phyloP scores from a whole-genome alignment of 2,113 vertebrate species.

The Catharus bicknelli region DNA sequence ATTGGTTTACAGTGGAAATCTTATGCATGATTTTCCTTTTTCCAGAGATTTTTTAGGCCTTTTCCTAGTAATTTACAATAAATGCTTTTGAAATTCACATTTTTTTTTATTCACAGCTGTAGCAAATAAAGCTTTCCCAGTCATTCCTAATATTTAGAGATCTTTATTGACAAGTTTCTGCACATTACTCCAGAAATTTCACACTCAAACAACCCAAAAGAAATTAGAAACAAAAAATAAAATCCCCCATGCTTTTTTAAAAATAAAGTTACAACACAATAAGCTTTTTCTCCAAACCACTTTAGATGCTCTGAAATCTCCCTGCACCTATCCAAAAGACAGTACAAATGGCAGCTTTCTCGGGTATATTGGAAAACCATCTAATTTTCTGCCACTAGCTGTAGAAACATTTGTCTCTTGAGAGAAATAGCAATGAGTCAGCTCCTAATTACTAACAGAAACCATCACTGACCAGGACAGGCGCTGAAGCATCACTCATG shows the following conservation, averaged over 20 bases:
- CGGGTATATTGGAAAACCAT: background rate
- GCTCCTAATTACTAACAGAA: constrained; percentile 19
- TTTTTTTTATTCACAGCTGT: background rate
- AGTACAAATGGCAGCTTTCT: background rate
- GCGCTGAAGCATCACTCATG: background rate
- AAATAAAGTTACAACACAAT: background rate
- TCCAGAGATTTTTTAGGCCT: background rate
- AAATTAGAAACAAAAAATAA: background rate
- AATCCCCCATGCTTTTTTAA: accelerated
- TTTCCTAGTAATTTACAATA: background rate
- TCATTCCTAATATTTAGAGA: background rate
- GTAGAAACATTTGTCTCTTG: constrained; percentile 7
- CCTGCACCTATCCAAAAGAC: background rate
- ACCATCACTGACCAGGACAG: background rate
- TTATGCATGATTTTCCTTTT: background rate
- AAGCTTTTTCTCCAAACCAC: background rate
- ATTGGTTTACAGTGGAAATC: background rate
- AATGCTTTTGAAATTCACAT: background rate
- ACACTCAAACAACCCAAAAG: background rate
- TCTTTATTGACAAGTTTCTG: background rate
- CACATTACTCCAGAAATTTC: background rate
- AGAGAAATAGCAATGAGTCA: constrained; percentile 24
- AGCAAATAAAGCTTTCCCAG: background rate
- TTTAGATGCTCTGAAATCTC: background rate
- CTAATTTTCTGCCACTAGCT: background rate